phyloP scores from a whole-genome alignment of 1,140 invertebrate genomes.

The Meteorus sp. region DNA sequence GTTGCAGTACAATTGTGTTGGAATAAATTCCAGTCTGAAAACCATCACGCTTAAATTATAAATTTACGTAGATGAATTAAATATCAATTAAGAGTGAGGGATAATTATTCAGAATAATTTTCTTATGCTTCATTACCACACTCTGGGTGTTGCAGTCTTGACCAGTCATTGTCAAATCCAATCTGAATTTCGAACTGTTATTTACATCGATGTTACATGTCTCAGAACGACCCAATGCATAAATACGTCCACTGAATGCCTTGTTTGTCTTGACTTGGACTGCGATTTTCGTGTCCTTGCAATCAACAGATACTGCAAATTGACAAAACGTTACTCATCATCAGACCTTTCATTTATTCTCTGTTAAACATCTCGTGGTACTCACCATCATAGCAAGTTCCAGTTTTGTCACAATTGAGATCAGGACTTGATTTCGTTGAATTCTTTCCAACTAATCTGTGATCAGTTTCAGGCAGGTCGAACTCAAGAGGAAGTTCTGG shows the following conservation, averaged over 20 bases:
- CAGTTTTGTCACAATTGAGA: slow-evolving; percentile 90
- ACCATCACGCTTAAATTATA: slow-evolving; percentile 44
- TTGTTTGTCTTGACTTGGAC: slow-evolving; percentile 91
- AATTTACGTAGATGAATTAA: slow-evolving; percentile 9
- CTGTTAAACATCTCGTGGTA: background rate
- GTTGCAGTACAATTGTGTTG: slow-evolving; percentile 92
- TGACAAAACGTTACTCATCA: no score
- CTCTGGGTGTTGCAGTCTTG: slow-evolving; percentile 94
- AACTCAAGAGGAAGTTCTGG: slow-evolving; percentile 68
- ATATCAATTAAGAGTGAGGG: background rate
- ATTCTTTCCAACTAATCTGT: slow-evolving; percentile 72
- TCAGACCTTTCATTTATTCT: slow-evolving; percentile 22
- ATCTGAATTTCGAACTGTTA: slow-evolving; percentile 87
- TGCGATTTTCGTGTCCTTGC: slow-evolving; percentile 91
- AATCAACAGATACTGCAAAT: slow-evolving; percentile 67
- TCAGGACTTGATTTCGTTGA: slow-evolving; percentile 67
- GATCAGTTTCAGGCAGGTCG: slow-evolving; percentile 41
- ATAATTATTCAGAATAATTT: background rate
- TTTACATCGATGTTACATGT: slow-evolving; percentile 93
- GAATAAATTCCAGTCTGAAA: slow-evolving; percentile 89
- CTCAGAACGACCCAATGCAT: slow-evolving; percentile 88
- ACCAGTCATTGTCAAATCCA: slow-evolving; percentile 89
- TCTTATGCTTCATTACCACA: slow-evolving; percentile 66
- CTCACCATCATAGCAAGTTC: slow-evolving; percentile 92
- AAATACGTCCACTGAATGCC: slow-evolving; percentile 92